Evolutionary conservation across 2,888 invertebrate species (phyloP).

Genomic region (Andrena hattorfiana): DNA sequence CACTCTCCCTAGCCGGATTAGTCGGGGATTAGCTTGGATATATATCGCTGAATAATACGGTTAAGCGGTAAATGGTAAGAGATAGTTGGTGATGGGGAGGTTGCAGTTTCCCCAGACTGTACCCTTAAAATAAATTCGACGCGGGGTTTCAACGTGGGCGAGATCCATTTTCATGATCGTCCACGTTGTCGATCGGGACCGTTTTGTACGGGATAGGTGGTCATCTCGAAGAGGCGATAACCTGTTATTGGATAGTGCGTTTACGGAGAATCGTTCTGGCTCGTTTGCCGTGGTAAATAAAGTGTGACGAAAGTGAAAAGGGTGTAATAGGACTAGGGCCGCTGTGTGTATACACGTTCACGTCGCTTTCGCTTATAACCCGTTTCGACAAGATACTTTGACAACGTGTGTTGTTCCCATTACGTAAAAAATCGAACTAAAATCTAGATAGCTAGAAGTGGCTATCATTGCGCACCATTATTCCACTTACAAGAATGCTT

Average conservation of each 20-base stretch:
- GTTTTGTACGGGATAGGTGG: background rate
- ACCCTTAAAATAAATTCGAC: background rate
- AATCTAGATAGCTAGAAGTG: no score
- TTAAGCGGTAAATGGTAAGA: background rate
- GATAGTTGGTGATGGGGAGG: background rate
- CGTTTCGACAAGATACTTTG: background rate
- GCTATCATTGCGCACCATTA: no score
- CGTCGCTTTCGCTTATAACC: background rate
- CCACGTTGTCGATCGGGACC: constrained; percentile 1
- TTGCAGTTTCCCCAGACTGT: background rate
- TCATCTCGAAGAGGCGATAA: constrained; percentile 41
- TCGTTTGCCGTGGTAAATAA: constrained; percentile 11
- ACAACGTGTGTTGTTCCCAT: background rate
- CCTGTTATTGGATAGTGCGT: constrained; percentile 44
- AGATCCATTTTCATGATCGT: constrained; percentile 18
- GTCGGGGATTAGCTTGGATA: background rate
- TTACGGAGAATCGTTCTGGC: constrained; percentile 21
- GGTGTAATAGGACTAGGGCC: constrained; percentile 5
- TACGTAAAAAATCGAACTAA: no score
- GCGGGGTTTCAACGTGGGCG: background rate
- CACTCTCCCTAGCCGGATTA: no score
- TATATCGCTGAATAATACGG: background rate
- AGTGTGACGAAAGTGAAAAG: constrained; percentile 20
- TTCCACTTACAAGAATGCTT: no score
- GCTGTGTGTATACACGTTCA: no score